Evolutionary conservation across 2,888 invertebrate species (phyloP), one percentile per base, ranked within the genome.

Genomic region (Lasius platythorax): DNA sequence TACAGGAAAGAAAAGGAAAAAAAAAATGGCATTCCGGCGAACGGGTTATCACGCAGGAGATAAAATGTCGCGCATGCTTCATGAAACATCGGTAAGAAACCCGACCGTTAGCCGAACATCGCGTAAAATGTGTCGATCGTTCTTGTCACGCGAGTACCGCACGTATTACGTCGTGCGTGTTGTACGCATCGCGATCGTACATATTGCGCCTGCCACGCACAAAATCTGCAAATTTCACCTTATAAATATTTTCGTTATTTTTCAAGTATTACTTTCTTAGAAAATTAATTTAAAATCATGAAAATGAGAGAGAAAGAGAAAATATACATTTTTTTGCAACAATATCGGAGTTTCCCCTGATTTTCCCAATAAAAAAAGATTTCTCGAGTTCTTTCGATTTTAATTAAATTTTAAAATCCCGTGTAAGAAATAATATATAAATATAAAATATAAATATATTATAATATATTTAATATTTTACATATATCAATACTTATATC

Each of bases 131-230:
- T 82, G 81, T 64, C 83, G 81, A 85, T 56, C 67, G 64, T 84
- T 81, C 37, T 67, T 84, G 84, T 86, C 88, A 85, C 88, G 87
- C 88, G 76, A 88, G 61, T 68, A 82, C 66, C 70, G 23, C 72
- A 79, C 83, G 23, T 37, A 37, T 5, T 37, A 5, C 5, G 56
- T 78, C 28, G 76, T 75, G 30, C 74, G 58, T 50, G 72, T 46
- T 33, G 37, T 37, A 18, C 12, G 28, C 18, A 53, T 53, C 23
- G 46, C 70, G 33, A 9, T 23, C 23, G 40, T 11, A 58, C 43
- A 23, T 46, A 46, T 46, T 46, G 70, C 43, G 40, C 53, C 53
- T 37, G 23, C 37, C 37, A n/a, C 37, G 67, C 68, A 68, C n/a
- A 37, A 63, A 37, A 72, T 61, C 12, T 8, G 43, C 33, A 70